These are phyloP conservation scores for Calliphora vicina DNA, from an alignment of 1,140 invertebrate genomes.

Conservation along the genomic window DNA sequence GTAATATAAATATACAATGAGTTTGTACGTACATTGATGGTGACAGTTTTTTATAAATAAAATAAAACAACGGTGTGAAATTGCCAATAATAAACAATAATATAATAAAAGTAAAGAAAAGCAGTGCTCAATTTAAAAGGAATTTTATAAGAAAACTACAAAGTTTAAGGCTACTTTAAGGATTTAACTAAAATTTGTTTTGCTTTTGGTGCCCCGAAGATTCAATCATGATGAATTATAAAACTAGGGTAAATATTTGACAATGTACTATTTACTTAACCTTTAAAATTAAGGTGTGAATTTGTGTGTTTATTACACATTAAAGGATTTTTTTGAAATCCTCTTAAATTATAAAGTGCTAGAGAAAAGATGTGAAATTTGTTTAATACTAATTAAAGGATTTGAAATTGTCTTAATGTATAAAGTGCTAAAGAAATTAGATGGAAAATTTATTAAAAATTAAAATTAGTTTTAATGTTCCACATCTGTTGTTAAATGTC, in stretches of 20 bases:
- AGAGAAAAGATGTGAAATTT: no score
- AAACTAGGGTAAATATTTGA: constrained; percentile 1
- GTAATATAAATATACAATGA: constrained; percentile 3
- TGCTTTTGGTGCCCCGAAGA: no score
- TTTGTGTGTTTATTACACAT: not conserved
- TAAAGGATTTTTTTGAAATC: no score
- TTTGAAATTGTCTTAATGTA: no score
- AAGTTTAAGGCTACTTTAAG: not conserved
- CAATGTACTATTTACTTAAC: not conserved
- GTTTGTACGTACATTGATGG: no score
- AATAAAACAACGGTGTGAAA: not conserved
- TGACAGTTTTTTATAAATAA: not conserved
- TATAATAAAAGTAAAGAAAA: not conserved
- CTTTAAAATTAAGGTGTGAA: not conserved
- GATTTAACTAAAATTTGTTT: not conserved
- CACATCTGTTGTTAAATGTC: no score
- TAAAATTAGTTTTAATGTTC: no score
- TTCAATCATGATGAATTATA: constrained; percentile 8
- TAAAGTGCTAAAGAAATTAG: no score
- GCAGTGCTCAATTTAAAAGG: not conserved
- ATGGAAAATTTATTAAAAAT: no score
- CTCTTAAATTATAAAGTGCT: no score
- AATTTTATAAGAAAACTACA: not conserved
- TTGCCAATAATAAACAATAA: not conserved
- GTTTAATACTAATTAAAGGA: no score